Conservation (phyloP, 2,888 invertebrate genomes). For the Chloroclysta siterata region DNA sequence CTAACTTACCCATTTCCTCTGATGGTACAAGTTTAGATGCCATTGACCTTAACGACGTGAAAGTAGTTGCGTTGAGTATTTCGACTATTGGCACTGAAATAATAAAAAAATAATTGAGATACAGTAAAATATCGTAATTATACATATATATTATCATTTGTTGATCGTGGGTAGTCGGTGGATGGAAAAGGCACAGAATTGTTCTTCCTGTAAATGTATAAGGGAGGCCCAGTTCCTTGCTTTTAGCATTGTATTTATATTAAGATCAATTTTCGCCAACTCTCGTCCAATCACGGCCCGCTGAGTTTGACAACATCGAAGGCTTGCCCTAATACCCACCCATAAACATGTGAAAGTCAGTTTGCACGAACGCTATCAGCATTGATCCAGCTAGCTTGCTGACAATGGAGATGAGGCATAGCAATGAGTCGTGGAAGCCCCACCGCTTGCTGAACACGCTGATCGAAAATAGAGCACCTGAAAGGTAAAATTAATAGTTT, state of each 20-base stretch:
- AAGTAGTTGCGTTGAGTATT: slow-evolving; percentile 77
- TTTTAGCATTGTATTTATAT: too few relatives aligned
- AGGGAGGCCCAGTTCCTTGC: too few relatives aligned
- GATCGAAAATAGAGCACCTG: slow-evolving; percentile 77
- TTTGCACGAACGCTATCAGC: slow-evolving; percentile 63
- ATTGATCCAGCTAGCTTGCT: slow-evolving; percentile 73
- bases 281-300: too few relatives aligned
- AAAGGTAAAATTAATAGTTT: slow-evolving; percentile 33
- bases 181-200: too few relatives aligned
- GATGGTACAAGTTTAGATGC: slow-evolving; percentile 75
- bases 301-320: too few relatives aligned
- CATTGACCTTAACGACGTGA: slow-evolving; percentile 76
- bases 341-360: slow-evolving; percentile 75
- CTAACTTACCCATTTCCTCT: slow-evolving; percentile 71
- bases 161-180: too few relatives aligned
- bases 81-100: slow-evolving; percentile 74
- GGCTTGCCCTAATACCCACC: slow-evolving; percentile 52
- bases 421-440: slow-evolving; percentile 73
- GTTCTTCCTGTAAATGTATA: too few relatives aligned
- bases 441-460: slow-evolving; percentile 75
- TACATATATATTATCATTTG: too few relatives aligned
- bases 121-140: too few relatives aligned
- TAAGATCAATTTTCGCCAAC: too few relatives aligned
- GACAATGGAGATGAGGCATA: slow-evolving; percentile 71
- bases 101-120: slow-evolving; percentile 21